Conservation (phyloP, 2,888 invertebrate species). For the Epistrophella euchroma region DNA sequence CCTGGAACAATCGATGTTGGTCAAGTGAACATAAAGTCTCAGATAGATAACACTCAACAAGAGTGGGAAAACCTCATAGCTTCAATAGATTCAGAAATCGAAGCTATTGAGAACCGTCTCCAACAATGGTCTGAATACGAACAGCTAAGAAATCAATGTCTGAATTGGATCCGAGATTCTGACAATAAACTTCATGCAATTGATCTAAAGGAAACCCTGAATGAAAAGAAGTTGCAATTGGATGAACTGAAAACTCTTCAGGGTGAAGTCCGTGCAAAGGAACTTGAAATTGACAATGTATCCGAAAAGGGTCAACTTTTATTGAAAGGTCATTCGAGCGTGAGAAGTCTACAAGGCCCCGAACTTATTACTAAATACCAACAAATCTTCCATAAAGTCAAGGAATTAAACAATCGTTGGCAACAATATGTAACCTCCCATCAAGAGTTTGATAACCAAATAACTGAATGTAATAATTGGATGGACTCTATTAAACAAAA, state of each 20-base stretch:
- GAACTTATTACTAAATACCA: conserved; percentile 97
- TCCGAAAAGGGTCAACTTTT: conserved; percentile 95
- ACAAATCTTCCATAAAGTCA: conserved; percentile 94
- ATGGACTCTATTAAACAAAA: conserved; percentile 92
- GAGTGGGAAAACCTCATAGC: conserved; percentile 94
- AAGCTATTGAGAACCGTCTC: conserved; percentile 91
- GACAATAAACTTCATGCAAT: conserved; percentile 95
- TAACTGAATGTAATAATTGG: conserved; percentile 93
- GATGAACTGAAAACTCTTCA: conserved; percentile 91
- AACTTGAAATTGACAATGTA: conserved; percentile 95
- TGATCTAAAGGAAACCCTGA: conserved; percentile 91
- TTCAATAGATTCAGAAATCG: conserved; percentile 90
- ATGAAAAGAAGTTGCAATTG: conserved; percentile 93
- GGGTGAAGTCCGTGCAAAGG: conserved; percentile 95
- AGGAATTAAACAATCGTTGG: conserved; percentile 96
- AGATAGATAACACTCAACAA: conserved; percentile 94
- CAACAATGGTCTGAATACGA: conserved; percentile 97
- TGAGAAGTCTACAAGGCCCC: conserved; percentile 92
- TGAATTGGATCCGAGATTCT: conserved; percentile 94
- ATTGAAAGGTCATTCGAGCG: conserved; percentile 89
- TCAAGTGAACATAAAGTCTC: conserved; percentile 92
- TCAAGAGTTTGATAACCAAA: conserved; percentile 93
- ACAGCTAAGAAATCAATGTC: conserved; percentile 91
- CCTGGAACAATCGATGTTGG: conserved; percentile 93
- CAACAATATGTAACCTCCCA: conserved; percentile 95